Percentiles rank a stretch among this genome's conserved stretches.
Conservation (phyloP, 2,113 vertebrate genomes). For the Rynchops niger region DNA sequence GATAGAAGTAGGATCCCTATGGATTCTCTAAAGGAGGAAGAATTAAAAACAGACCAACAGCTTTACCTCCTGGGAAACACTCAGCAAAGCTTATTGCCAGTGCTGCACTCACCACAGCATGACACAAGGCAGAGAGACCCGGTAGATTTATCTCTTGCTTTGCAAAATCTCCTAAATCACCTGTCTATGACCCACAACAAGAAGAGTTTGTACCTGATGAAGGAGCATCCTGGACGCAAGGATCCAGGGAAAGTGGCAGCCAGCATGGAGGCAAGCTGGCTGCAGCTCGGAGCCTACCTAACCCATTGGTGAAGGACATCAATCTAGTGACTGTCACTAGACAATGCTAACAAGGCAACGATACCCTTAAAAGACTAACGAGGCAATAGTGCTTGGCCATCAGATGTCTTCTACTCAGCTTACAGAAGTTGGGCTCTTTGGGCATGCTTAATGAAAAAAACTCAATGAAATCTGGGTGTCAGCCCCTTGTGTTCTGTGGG, state of each 20-base stretch:
- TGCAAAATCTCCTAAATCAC: neutral
- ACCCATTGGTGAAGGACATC: neutral
- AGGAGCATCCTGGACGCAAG: neutral
- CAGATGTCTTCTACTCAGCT: neutral
- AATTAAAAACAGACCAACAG: neutral
- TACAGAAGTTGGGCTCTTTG: neutral
- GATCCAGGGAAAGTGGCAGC: neutral
- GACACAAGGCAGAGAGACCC: neutral
- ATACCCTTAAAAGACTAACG: neutral
- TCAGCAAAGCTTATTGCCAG: neutral
- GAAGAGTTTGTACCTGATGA: too few species aligned
- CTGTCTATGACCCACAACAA: neutral
- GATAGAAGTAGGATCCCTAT: neutral
- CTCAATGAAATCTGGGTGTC: neutral
- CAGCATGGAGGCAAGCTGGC: neutral
- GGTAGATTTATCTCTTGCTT: neutral
- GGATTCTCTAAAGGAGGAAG: neutral
- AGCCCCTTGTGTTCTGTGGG: neutral
- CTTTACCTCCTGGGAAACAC: neutral
- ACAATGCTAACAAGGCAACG: neutral
- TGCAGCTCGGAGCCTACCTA: neutral
- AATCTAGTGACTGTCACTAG: rapidly evolving
- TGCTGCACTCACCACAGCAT: neutral
- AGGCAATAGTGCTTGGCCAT: neutral
- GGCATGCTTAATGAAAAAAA: neutral